Evolutionary conservation across 1,140 invertebrate genomes (phyloP).

Genomic region (Leptoteleia sp.): DNA sequence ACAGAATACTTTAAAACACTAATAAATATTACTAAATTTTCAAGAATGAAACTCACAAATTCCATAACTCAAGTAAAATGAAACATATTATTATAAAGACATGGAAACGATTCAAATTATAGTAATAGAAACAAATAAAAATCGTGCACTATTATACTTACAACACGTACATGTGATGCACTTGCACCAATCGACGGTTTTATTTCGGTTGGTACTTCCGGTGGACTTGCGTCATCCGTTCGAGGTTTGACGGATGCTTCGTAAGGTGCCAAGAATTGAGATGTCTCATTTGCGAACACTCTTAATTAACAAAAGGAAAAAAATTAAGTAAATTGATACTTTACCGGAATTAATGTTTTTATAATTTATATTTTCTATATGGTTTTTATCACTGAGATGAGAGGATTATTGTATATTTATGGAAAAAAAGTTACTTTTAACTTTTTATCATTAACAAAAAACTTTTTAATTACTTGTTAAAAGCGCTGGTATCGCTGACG

Average conservation of each 20-base stretch:
- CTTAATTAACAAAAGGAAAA: conserved; percentile 77
- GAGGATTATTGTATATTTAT: no score
- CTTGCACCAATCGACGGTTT: conserved; percentile 76
- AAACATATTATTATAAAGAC: conserved; percentile 6
- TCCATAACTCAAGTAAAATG: conserved; percentile 24
- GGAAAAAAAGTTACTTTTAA: no score
- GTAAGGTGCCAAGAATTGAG: conserved; percentile 89
- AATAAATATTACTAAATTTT: not conserved
- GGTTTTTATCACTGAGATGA: no score
- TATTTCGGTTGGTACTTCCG: conserved; percentile 76
- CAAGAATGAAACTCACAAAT: conserved; percentile 9
- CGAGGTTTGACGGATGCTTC: conserved; percentile 84
- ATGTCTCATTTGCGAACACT: conserved; percentile 88
- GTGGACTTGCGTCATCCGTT: conserved; percentile 73
- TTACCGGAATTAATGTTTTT: no score
- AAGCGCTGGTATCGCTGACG: conserved; percentile 92
- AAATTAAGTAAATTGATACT: no score
- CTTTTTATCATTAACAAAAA: no score
- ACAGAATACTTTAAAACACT: not conserved
- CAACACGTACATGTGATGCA: conserved; percentile 81
- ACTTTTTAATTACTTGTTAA: conserved; percentile 92
- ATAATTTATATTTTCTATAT: no score
- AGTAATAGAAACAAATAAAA: conserved; percentile 70
- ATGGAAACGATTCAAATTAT: conserved; percentile 22
- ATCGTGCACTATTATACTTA: conserved; percentile 80